phyloP scores from a whole-genome alignment of 2,113 vertebrate genomes.

The Poicephalus meyeri region DNA sequence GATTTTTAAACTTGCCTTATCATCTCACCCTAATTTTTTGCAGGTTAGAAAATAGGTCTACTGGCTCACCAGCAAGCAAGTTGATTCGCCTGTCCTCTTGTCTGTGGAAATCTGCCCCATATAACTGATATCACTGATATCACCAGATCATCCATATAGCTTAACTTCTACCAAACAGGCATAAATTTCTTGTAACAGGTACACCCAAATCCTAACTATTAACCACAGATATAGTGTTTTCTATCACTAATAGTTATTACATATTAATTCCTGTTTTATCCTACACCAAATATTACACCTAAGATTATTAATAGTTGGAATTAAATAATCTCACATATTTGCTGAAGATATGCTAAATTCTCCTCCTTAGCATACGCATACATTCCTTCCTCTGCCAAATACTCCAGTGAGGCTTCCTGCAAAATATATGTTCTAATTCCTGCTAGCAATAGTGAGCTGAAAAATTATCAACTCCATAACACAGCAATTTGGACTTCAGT shows the following conservation, averaged over 20 bases:
- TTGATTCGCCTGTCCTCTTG: neutral
- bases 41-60: neutral
- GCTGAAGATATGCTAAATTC: neutral
- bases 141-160: neutral
- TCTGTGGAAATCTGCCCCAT: neutral
- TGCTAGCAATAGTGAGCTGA: neutral
- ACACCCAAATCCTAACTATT: neutral
- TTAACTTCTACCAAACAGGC: neutral
- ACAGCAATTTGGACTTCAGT: constrained; percentile 28
- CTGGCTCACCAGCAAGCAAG: neutral
- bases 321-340: neutral
- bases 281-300: neutral
- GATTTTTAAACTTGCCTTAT: neutral
- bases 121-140: neutral
- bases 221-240: neutral
- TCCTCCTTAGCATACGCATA: neutral
- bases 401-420: neutral
- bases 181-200: neutral
- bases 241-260: neutral
- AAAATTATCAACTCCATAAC: neutral
- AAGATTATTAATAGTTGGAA: neutral
- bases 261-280: neutral
- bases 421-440: neutral
- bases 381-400: neutral
- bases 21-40: neutral